Evolutionary conservation across 2,888 invertebrate species (phyloP).

Genomic region (Torymus texanus): DNA sequence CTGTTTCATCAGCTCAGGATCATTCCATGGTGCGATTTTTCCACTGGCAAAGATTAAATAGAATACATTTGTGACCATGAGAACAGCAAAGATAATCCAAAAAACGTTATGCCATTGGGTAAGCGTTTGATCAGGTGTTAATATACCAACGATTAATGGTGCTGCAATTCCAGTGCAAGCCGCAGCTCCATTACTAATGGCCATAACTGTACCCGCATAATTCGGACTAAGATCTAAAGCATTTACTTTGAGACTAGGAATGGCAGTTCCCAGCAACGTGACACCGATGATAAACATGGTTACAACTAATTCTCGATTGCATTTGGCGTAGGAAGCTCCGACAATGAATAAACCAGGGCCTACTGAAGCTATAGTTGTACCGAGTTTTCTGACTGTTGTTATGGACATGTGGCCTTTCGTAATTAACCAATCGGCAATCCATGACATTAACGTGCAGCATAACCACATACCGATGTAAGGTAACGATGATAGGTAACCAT

Average conservation of each 20-base stretch:
- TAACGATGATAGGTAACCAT: constrained; percentile 74
- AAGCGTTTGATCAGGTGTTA: constrained; percentile 74
- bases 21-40: constrained; percentile 86
- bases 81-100: constrained; percentile 85
- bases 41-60: constrained; percentile 85
- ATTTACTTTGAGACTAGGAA: constrained; percentile 76
- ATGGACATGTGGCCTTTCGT: constrained; percentile 69
- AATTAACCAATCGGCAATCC: constrained; percentile 74
- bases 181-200: constrained; percentile 80
- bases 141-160: constrained; percentile 81
- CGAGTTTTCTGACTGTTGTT: constrained; percentile 75
- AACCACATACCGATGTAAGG: constrained; percentile 76
- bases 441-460: constrained; percentile 71
- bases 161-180: constrained; percentile 84
- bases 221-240: constrained; percentile 76
- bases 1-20: constrained; percentile 74
- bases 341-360: constrained; percentile 76
- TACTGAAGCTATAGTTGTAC: constrained; percentile 76
- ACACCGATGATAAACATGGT: constrained; percentile 75
- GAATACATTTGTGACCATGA: constrained; percentile 81
- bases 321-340: constrained; percentile 76
- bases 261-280: constrained; percentile 76
- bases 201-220: constrained; percentile 76
- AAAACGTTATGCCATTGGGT: constrained; percentile 87
- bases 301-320: constrained; percentile 73